Conservation (phyloP, 2,113 vertebrate genomes). For the Rhinichthys klamathensis region DNA sequence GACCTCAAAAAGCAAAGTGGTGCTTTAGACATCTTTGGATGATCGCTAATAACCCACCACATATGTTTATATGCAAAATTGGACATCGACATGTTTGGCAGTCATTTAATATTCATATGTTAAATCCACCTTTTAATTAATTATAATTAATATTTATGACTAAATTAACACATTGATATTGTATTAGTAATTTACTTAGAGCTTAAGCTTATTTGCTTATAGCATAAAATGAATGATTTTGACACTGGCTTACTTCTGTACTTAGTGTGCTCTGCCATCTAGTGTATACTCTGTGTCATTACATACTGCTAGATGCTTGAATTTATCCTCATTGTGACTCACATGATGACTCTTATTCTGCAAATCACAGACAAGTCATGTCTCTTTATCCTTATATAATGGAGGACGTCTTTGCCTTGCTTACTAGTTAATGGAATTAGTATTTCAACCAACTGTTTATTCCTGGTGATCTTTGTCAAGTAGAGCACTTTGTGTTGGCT, state of each 20-base stretch:
- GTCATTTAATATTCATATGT: background rate
- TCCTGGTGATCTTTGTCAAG: background rate
- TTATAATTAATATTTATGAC: background rate
- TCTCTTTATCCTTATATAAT: background rate
- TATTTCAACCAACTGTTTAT: background rate
- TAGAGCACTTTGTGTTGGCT: background rate
- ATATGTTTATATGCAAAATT: too few species aligned
- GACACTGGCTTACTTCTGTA: background rate
- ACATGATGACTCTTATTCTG: background rate
- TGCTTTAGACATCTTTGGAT: too few species aligned
- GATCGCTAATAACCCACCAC: too few species aligned
- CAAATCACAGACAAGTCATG: background rate
- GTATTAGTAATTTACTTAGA: background rate
- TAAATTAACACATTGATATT: background rate
- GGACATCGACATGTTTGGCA: background rate
- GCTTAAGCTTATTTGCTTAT: background rate
- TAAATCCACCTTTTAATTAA: background rate
- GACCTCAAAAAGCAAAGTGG: background rate
- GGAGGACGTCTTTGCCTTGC: background rate
- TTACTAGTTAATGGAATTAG: background rate
- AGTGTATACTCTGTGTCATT: conserved; percentile 50
- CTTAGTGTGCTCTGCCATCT: conserved; percentile 56
- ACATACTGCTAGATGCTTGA: background rate
- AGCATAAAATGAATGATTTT: background rate
- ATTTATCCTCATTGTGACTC: background rate